phyloP scores from a whole-genome alignment of 2,888 invertebrate species.

The Callosobruchus maculatus region DNA sequence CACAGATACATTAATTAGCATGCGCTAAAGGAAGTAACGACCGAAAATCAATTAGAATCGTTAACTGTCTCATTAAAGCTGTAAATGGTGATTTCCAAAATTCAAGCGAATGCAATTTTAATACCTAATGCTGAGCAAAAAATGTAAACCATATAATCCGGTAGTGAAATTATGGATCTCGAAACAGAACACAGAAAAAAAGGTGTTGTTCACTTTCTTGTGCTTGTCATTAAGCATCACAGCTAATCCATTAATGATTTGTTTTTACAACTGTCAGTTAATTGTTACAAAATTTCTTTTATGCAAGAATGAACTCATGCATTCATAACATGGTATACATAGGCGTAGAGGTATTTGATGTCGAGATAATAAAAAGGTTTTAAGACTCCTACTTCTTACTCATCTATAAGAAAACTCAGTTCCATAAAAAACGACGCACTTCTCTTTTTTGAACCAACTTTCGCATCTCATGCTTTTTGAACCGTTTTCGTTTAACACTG shows the following conservation, averaged over 20 bases:
- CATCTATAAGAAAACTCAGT: too few relatives aligned
- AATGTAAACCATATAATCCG: neutral
- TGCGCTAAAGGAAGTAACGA: neutral
- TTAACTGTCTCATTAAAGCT: too few relatives aligned
- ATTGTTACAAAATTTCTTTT: neutral
- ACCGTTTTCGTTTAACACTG: too few relatives aligned
- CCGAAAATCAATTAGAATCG: neutral
- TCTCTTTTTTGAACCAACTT: too few relatives aligned
- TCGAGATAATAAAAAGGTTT: too few relatives aligned
- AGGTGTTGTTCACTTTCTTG: neutral
- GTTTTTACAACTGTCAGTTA: neutral
- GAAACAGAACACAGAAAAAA: neutral
- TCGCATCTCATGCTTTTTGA: too few relatives aligned
- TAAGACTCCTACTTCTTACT: too few relatives aligned
- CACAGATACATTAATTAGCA: neutral
- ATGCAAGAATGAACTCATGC: neutral
- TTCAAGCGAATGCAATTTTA: neutral
- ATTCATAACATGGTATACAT: neutral
- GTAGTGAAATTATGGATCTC: neutral
- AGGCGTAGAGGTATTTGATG: neutral
- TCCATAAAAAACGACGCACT: too few relatives aligned
- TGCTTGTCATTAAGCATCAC: neutral
- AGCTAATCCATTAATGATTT: neutral
- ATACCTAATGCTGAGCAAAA: neutral
- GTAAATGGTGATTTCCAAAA: neutral